Evolutionary conservation across 1,140 invertebrate species (phyloP).

Genomic region (Megalonaias nervosa): DNA sequence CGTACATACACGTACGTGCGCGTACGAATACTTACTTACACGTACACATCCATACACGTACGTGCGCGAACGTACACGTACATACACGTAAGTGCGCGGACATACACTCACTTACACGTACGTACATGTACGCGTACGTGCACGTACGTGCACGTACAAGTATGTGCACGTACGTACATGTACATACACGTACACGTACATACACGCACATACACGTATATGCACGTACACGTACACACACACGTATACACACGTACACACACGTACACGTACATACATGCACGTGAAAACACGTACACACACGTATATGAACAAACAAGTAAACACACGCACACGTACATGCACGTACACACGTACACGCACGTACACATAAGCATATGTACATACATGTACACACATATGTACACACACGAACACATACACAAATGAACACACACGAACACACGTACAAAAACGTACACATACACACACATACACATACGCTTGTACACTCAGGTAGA

Average conservation of each 20-base stretch:
- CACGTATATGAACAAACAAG: too few species aligned
- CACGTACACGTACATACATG: conserved; percentile 7
- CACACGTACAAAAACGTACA: too few species aligned
- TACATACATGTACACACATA: too few species aligned
- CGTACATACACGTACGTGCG: too few species aligned
- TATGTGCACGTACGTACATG: conserved; percentile 3
- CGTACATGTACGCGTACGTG: not conserved
- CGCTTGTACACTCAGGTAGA: too few species aligned
- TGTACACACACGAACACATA: too few species aligned
- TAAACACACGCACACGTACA: too few species aligned
- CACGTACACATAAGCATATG: too few species aligned
- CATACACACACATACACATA: too few species aligned
- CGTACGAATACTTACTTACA: not conserved
- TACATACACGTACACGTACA: not conserved
- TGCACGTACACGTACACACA: not conserved
- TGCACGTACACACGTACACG: too few species aligned
- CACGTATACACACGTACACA: not conserved
- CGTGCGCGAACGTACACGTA: not conserved
- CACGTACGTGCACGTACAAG: not conserved
- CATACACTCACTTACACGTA: not conserved
- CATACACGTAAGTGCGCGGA: not conserved
- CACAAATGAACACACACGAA: too few species aligned
- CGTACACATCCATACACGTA: not conserved
- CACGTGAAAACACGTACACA: too few species aligned
- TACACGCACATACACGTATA: not conserved